Evolutionary conservation across 2,888 invertebrate species (phyloP).

Genomic region (Antitype chi): DNA sequence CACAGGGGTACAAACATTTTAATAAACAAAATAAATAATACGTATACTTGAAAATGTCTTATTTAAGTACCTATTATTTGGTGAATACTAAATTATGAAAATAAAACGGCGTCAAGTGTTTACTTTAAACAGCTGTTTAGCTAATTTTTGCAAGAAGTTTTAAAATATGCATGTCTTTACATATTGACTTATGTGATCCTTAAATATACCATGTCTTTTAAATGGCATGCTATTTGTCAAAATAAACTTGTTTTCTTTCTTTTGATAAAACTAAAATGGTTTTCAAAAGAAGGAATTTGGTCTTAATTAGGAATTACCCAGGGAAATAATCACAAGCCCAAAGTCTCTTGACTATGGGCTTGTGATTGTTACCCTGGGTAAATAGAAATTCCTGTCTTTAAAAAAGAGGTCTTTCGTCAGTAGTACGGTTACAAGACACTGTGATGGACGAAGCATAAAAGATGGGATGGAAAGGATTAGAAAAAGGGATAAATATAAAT

Average conservation of each 20-base stretch:
- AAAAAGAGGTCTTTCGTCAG: too few species aligned
- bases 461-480: too few species aligned
- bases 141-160: constrained; percentile 23
- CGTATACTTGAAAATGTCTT: constrained; percentile 7
- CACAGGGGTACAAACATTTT: too few species aligned
- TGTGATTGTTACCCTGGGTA: background rate
- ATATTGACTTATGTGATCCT: constrained; percentile 35
- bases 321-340: too few species aligned
- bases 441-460: too few species aligned
- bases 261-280: background rate
- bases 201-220: constrained; percentile 35
- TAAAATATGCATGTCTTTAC: constrained; percentile 49
- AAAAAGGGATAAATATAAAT: too few species aligned
- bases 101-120: constrained; percentile 39
- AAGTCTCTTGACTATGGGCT: background rate
- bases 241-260: background rate
- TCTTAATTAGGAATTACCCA: too few species aligned
- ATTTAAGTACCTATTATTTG: constrained; percentile 29
- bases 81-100: constrained; percentile 21
- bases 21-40: too few species aligned
- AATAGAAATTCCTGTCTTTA: background rate
- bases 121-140: constrained; percentile 24
- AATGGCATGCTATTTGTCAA: constrained; percentile 22
- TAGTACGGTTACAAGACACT: too few species aligned
- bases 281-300: constrained; percentile 2